A percentile compares a stretch with the other conserved stretches of the same genome.
phyloP scores from a whole-genome alignment of 2,797 vertebrate species.

The Schizopygopsis pylzovi region DNA sequence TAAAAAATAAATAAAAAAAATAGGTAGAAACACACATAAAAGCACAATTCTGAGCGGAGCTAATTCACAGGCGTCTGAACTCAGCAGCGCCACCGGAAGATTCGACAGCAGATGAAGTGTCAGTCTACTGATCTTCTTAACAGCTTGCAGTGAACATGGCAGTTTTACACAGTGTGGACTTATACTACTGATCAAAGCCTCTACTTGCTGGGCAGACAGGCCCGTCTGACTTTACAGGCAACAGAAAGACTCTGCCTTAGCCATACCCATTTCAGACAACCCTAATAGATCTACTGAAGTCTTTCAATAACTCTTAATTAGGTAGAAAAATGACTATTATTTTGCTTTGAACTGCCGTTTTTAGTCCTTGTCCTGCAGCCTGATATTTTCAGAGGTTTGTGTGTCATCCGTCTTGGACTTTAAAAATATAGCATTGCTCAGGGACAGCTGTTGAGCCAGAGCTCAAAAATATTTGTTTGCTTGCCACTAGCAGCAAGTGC shows the following conservation, averaged over 20 bases:
- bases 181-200: slow-evolving; percentile 59
- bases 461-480: slow-evolving; percentile 71
- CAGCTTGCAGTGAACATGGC: slow-evolving; percentile 58
- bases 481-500: neutral
- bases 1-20: too few relatives aligned
- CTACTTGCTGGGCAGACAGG: slow-evolving; percentile 48
- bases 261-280: neutral
- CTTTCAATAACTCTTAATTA: slow-evolving; percentile 4
- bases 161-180: slow-evolving; percentile 29
- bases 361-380: slow-evolving; percentile 11
- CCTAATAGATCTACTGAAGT: neutral
- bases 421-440: slow-evolving; percentile 55
- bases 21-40: too few relatives aligned
- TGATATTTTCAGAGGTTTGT: slow-evolving; percentile 27
- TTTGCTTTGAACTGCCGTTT: neutral
- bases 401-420: slow-evolving; percentile 11
- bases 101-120: slow-evolving; percentile 61
- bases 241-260: neutral
- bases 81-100: too few relatives aligned
- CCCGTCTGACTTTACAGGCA: slow-evolving; percentile 11
- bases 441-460: slow-evolving; percentile 66
- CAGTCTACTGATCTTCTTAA: slow-evolving; percentile 61
- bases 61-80: too few relatives aligned
- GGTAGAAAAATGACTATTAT: neutral
- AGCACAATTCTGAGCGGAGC: too few relatives aligned